Evolutionary conservation across 53 echinoderm and acorn worm genomes (phyloP), one percentile per base, ranked within the genome.

Genomic region (Patiria pectinifera): DNA sequence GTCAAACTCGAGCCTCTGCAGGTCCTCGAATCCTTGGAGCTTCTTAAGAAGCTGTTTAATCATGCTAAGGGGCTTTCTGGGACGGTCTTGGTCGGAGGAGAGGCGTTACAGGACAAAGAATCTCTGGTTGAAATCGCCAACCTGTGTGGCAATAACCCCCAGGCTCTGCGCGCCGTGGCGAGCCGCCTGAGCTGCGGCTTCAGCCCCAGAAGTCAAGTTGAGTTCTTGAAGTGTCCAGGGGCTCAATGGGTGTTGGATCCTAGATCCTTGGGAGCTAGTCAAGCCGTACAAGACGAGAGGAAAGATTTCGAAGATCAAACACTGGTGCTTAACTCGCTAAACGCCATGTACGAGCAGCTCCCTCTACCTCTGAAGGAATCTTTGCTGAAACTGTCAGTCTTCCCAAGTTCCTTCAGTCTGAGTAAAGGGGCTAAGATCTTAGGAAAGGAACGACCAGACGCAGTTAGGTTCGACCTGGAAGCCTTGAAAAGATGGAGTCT

Each of bases 111-210:
- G 18, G 94, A 92, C 22, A 94, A 96, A 16, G 66, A 89, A 35
- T 76, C 93, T 22, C 93, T 95, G 19, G 78, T 91, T 49, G 86
- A 91, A 58, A 85, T 98, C 15, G 95, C 97, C 15, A 84, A 92
- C n/a, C 78, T 91, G 48, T 96, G 96, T 71, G 98, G 96, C 13
- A 95, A 97, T 49, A 94, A 94, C 66, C 98, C 98, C 11, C 93
- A 95, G 58, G 95, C 97, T 18, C 82, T 98, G 48, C 71, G 95
- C 48, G 95, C 96, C 10, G 93, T 98, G 23, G 98, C 98, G 0
- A 98, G 97, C 74, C 95, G 95, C 78, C 84, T 98, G 49, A 86
- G 87, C 49, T 84, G 48, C 6, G 95, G 95, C 7, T 89, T 95
- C 59, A 75, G 22, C 11, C 94, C 98, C 4, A 90, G 93, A 13